phyloP scores from a whole-genome alignment of 2,888 invertebrate species.

The Chrysolina americana region DNA sequence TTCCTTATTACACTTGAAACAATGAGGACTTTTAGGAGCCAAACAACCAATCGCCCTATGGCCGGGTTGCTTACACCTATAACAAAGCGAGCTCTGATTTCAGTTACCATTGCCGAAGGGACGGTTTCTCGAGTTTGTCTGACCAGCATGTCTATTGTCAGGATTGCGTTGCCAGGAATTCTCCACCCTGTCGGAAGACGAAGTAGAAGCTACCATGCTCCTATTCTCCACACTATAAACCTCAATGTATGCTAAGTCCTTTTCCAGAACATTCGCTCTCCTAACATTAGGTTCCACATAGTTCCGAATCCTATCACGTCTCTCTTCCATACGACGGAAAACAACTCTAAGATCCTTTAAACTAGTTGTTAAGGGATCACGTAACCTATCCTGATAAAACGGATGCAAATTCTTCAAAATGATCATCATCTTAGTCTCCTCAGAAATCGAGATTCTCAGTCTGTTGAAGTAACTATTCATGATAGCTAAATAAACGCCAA shows the following conservation, averaged over 20 bases:
- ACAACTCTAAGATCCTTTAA: conserved; percentile 11
- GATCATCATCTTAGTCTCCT: too few species aligned
- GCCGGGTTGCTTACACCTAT: conserved; percentile 19
- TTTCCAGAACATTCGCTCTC: too few species aligned
- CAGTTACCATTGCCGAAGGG: not conserved
- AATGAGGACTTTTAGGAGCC: not conserved
- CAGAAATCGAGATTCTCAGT: too few species aligned
- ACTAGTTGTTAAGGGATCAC: conserved; percentile 12
- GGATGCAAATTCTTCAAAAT: not conserved
- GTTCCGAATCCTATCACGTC: too few species aligned
- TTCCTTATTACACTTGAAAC: conserved; percentile 22
- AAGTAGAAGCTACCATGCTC: not conserved
- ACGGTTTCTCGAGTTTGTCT: not conserved
- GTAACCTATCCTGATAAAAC: too few species aligned
- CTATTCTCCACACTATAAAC: conserved; percentile 10
- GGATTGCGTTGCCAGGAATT: too few species aligned
- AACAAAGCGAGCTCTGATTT: conserved; percentile 3
- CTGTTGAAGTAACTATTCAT: too few species aligned
- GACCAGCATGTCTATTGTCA: not conserved
- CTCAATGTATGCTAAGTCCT: conserved; percentile 15
- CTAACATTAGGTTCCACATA: too few species aligned
- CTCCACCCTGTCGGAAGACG: too few species aligned
- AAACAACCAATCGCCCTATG: conserved; percentile 24
- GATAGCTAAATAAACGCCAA: too few species aligned
- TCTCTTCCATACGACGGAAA: too few species aligned